Percentiles rank a stretch among this genome's conserved stretches.
phyloP scores from a whole-genome alignment of 2,113 vertebrate species.

The Melierax canorus region DNA sequence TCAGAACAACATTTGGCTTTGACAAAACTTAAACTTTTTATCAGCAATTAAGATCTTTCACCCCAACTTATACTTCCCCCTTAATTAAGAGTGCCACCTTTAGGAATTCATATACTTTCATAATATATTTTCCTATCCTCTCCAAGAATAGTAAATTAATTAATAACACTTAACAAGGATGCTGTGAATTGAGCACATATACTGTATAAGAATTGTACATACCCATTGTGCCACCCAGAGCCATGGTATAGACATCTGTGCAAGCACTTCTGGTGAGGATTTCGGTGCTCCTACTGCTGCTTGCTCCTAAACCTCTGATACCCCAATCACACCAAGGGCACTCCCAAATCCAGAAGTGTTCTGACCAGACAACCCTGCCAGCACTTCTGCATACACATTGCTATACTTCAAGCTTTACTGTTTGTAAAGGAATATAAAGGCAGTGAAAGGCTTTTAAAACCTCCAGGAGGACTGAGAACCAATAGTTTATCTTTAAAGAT shows the following conservation, averaged over 20 bases:
- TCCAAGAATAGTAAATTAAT: background rate
- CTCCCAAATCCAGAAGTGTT: conserved; percentile 74
- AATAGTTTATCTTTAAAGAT: background rate
- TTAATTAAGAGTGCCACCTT: background rate
- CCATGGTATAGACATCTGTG: conserved; percentile 68
- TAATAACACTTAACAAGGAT: background rate
- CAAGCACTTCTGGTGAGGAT: conserved; percentile 70
- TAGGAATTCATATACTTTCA: background rate
- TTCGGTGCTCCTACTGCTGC: conserved; percentile 72
- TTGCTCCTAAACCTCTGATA: conserved; percentile 72
- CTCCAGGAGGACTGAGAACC: background rate
- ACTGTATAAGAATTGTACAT: background rate
- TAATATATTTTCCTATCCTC: background rate
- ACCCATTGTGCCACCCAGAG: conserved; percentile 72
- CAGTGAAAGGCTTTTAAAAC: background rate
- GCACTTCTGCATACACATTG: conserved; percentile 44
- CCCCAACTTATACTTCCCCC: background rate
- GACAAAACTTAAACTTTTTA: background rate
- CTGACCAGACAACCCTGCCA: conserved; percentile 67
- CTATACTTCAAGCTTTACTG: background rate
- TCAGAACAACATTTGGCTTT: background rate
- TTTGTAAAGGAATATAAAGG: background rate
- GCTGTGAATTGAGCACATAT: background rate
- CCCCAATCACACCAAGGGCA: conserved; percentile 69
- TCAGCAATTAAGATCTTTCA: background rate